These are phyloP conservation scores for Neotoxoptera formosana DNA, from an alignment of 1,140 invertebrate species.

Conservation along the genomic window DNA sequence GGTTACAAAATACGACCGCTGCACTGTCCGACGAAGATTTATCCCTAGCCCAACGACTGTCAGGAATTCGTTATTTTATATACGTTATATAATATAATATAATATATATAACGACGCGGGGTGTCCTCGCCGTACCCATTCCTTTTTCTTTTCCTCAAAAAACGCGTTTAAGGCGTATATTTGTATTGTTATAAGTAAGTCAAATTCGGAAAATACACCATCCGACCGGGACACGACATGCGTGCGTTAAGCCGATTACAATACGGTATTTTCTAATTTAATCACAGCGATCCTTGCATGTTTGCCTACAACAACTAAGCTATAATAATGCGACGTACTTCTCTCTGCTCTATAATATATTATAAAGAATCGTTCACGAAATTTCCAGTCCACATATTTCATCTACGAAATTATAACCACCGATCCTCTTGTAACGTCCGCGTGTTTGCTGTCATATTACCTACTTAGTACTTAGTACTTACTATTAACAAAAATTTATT, in stretches of 20 bases:
- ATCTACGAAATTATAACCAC: neutral
- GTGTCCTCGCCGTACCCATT: neutral
- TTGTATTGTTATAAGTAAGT: neutral
- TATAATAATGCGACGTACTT: slow-evolving; percentile 6
- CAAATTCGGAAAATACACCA: neutral
- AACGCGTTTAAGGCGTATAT: neutral
- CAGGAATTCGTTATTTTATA: slow-evolving; percentile 6
- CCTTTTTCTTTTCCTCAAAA: neutral
- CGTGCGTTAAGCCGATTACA: slow-evolving; percentile 34
- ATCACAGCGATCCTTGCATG: neutral
- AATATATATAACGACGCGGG: neutral
- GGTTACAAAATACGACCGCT: neutral
- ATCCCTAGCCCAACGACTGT: neutral
- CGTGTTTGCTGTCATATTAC: neutral
- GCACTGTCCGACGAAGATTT: neutral
- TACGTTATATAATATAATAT: neutral
- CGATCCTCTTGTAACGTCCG: neutral
- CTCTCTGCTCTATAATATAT: neutral
- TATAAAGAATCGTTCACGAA: neutral
- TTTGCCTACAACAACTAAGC: neutral
- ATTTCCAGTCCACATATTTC: neutral
- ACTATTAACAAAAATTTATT: neutral
- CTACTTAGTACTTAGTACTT: no score
- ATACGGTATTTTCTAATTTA: slow-evolving; percentile 40
- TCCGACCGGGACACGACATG: neutral